Percentiles rank a stretch among this genome's conserved stretches.
Evolutionary conservation across 2,888 invertebrate genomes (phyloP).

Genomic region (Cataglyphis albicans): DNA sequence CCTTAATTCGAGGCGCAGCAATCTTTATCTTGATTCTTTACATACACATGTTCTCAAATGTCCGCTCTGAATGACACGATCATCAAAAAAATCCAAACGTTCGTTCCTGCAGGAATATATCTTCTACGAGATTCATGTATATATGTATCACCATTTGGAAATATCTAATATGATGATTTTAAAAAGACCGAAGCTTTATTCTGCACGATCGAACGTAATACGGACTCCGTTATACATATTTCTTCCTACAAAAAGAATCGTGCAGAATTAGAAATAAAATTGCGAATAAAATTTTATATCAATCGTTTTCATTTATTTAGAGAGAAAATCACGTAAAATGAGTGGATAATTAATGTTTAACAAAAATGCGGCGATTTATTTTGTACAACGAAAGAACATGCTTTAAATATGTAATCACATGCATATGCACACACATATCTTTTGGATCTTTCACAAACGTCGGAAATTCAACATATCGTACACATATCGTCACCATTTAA

Average conservation of each 20-base stretch:
- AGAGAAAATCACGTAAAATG: neutral
- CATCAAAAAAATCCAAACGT: constrained; percentile 28
- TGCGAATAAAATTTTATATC: constrained; percentile 2
- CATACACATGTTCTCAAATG: constrained; percentile 27
- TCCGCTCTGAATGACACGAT: constrained; percentile 17
- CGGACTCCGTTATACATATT: constrained; percentile 27
- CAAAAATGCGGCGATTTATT: constrained; percentile 2
- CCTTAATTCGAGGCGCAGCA: constrained; percentile 5
- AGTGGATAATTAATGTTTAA: neutral
- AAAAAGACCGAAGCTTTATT: constrained; percentile 48
- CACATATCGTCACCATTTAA: constrained; percentile 19
- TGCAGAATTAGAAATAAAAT: constrained; percentile 18
- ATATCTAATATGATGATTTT: constrained; percentile 60
- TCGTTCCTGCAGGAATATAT: constrained; percentile 58
- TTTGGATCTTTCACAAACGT: constrained; percentile 3
- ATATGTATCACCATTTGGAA: constrained; percentile 69
- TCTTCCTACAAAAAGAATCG: constrained; percentile 69
- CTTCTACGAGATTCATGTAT: constrained; percentile 58
- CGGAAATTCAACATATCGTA: constrained; percentile 50
- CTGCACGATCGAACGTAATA: constrained; percentile 62
- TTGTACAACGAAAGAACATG: neutral
- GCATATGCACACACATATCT: constrained; percentile 6
- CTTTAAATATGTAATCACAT: constrained; percentile 14
- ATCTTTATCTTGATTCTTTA: constrained; percentile 37
- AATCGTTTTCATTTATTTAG: constrained; percentile 3